These are phyloP conservation scores for Eulemur mongoz DNA, from an alignment of 2,797 vertebrate genomes.

Conservation along the genomic window DNA sequence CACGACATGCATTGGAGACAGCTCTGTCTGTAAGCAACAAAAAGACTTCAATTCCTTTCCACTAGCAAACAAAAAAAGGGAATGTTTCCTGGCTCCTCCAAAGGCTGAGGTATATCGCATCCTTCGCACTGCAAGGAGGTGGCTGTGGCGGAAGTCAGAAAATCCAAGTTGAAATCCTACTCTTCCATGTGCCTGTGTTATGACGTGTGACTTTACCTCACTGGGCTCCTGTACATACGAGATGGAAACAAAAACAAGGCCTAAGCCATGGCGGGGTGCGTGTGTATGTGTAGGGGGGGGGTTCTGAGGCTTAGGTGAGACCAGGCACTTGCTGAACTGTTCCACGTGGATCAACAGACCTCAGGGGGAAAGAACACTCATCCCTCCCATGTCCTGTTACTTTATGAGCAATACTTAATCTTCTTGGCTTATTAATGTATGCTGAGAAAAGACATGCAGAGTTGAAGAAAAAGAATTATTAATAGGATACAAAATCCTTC, in stretches of 20 bases:
- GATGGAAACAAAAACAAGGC: background rate
- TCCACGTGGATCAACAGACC: background rate
- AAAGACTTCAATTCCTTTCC: background rate
- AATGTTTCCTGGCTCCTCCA: background rate
- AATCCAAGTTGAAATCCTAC: background rate
- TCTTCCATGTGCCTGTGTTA: background rate
- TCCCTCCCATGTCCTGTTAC: background rate
- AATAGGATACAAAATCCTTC: slow-evolving; percentile 9
- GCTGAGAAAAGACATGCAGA: background rate
- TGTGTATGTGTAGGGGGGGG: background rate
- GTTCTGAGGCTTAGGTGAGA: background rate
- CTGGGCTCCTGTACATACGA: background rate
- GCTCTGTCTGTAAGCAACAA: background rate
- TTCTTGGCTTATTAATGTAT: background rate
- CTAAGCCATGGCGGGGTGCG: background rate
- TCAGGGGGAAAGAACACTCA: background rate
- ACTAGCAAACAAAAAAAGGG: background rate
- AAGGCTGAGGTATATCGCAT: background rate
- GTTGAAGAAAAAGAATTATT: slow-evolving; percentile 48
- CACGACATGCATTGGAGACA: background rate
- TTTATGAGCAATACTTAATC: slow-evolving; percentile 12
- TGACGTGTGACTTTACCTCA: background rate
- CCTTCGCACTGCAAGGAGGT: background rate
- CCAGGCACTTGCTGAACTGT: background rate
- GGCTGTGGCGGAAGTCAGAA: background rate